Base-by-base conservation (phyloP, 2,888 invertebrate species). In the Archaeoteleia sp. region DNA sequence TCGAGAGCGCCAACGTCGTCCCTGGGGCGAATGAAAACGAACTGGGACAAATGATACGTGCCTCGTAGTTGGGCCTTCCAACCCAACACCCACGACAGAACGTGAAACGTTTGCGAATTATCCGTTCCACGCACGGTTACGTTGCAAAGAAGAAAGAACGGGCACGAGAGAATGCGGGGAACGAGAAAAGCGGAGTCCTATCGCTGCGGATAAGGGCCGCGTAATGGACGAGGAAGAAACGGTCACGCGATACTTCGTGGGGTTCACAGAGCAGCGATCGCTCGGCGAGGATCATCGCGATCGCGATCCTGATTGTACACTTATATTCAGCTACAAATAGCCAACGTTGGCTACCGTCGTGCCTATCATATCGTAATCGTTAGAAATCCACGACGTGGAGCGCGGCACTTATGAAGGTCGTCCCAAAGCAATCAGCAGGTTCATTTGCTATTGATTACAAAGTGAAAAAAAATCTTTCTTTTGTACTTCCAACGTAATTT, bases 231-330 rank as follows among this genome's bases (percentile, higher is more conserved):
- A 67, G 66, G 72, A 71, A 76, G 70, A 65, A 63, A 74, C 61
- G 65, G 74, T 76, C 78, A 77, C 74, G 77, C 78, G 78, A 78
- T 74, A 73, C 63, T 43, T 39, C 61, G 62, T 49, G 53, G 20
- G 53, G 62, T 58, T 70, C 69, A 57, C 58, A 45, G 54, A 51
- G 60, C 49, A 32, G 23, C 20, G 35, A 54, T 53, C 48, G 43
- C 20, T 53, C 58, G 40, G 30, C 55, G 34, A 29, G 34, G 61
- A 72, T 70, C 70, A 71, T 27, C 55, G 42, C 43, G 65, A 67
- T 71, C 49, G 61, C 46, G 63, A 67, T 67, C 54, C 55, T 49
- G 55, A 70, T 67, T 70, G 63, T 42, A 46, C 29, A 40, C 58
- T 62, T 57, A 40, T 53, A 53, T 60, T 54, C 61, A 60, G 46